These are phyloP conservation scores for Venustaconcha ellipsiformis DNA, from an alignment of 1,140 invertebrate genomes.

Conservation along the genomic window DNA sequence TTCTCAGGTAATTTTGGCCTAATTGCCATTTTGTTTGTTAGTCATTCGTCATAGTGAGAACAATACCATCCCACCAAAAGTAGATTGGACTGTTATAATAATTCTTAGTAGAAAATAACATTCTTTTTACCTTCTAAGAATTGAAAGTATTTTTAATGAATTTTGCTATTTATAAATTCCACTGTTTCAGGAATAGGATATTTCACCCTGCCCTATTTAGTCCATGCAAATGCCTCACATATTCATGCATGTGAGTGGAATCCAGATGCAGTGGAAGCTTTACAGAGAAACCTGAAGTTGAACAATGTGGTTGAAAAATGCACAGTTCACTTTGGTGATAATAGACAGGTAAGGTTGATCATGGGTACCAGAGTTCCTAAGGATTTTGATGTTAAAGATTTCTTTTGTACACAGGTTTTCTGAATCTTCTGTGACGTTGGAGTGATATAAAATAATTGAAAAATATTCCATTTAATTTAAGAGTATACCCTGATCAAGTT, in stretches of 20 bases:
- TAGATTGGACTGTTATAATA: neutral
- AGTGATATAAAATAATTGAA: neutral
- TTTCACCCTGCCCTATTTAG: constrained; percentile 75
- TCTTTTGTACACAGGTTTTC: neutral
- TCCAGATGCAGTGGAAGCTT: constrained; percentile 73
- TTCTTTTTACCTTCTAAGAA: neutral
- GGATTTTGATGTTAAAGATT: neutral
- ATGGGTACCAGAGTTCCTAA: neutral
- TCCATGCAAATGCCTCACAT: constrained; percentile 72
- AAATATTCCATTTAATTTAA: neutral
- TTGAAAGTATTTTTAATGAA: neutral
- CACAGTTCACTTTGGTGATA: constrained; percentile 73
- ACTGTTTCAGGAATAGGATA: constrained; percentile 74
- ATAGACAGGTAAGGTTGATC: constrained; percentile 62
- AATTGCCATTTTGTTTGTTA: too few relatives aligned
- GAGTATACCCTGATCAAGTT: neutral
- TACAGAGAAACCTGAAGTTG: constrained; percentile 71
- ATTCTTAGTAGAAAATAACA: neutral
- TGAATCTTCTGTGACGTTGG: too few relatives aligned
- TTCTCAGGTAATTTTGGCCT: too few relatives aligned
- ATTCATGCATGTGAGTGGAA: constrained; percentile 79
- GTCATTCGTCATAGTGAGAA: too few relatives aligned
- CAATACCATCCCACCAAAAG: too few relatives aligned
- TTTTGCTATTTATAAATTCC: neutral
- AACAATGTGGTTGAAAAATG: constrained; percentile 73